phyloP scores from a whole-genome alignment of 2,797 vertebrate genomes.

The Heterohyrax brucei region DNA sequence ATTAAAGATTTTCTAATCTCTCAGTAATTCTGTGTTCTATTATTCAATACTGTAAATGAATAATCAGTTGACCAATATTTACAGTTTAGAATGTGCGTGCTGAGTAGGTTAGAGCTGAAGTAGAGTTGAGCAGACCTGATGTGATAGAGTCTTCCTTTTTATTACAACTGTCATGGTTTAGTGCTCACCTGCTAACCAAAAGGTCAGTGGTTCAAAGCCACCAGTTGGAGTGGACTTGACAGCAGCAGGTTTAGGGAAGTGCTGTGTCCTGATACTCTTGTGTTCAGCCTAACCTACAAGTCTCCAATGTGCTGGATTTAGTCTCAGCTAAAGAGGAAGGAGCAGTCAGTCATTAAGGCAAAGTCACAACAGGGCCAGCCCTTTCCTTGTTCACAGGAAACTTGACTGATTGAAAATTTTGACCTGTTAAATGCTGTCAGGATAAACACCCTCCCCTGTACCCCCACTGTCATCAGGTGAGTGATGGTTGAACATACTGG shows the following conservation, averaged over 20 bases:
- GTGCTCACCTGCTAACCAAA: background rate
- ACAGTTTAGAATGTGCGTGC: background rate
- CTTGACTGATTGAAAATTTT: slow-evolving; percentile 41
- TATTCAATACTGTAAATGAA: background rate
- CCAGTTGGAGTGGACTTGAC: background rate
- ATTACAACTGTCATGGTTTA: background rate
- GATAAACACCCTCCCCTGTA: background rate
- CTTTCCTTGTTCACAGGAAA: slow-evolving; percentile 70
- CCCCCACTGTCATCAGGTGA: background rate
- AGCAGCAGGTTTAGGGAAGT: background rate
- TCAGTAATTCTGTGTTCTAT: background rate
- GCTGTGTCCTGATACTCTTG: slow-evolving; percentile 22
- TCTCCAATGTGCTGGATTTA: background rate
- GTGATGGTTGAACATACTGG: slow-evolving; percentile 15
- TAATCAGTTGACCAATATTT: background rate
- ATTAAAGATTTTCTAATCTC: slow-evolving; percentile 50
- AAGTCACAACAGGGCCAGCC: background rate
- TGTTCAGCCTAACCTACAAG: background rate
- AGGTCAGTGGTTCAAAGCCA: background rate
- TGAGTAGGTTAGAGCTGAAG: background rate
- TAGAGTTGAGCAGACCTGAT: background rate
- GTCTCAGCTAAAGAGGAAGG: slow-evolving; percentile 6
- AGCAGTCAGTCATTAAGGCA: slow-evolving; percentile 1
- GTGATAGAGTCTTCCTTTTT: background rate
- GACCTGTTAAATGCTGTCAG: slow-evolving; percentile 15